These are phyloP conservation scores for Phoxinus dragarum DNA, from an alignment of 2,797 vertebrate genomes.

Conservation along the genomic window DNA sequence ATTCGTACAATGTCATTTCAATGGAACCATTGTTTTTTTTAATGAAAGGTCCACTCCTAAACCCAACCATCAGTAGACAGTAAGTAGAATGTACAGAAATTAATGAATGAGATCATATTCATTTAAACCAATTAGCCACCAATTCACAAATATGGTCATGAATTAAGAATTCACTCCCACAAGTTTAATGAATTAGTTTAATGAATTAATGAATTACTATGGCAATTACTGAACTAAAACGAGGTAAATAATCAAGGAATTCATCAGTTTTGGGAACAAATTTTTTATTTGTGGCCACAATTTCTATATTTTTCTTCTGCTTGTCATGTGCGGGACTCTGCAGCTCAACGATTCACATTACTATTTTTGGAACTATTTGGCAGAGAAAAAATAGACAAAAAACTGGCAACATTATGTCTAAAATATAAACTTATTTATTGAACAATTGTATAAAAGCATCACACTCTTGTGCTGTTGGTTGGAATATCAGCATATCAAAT, in stretches of 20 bases:
- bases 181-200: background rate
- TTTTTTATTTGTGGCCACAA: background rate
- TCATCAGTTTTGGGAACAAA: background rate
- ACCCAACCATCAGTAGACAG: no score
- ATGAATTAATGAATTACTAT: no score
- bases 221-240: background rate
- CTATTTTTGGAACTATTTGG: background rate
- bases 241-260: background rate
- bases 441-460: background rate
- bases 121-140: background rate
- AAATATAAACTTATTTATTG: background rate
- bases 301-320: background rate
- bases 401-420: background rate
- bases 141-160: background rate
- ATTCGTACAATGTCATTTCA: no score
- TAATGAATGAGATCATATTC: background rate
- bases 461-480: background rate
- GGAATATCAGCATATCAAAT: background rate
- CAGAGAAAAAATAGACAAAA: background rate
- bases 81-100: background rate
- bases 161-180: background rate
- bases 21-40: no score
- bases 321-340: background rate
- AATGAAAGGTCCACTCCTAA: no score
- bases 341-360: no score